phyloP scores from a whole-genome alignment of 2,888 invertebrate species.

The Cabera pusaria region DNA sequence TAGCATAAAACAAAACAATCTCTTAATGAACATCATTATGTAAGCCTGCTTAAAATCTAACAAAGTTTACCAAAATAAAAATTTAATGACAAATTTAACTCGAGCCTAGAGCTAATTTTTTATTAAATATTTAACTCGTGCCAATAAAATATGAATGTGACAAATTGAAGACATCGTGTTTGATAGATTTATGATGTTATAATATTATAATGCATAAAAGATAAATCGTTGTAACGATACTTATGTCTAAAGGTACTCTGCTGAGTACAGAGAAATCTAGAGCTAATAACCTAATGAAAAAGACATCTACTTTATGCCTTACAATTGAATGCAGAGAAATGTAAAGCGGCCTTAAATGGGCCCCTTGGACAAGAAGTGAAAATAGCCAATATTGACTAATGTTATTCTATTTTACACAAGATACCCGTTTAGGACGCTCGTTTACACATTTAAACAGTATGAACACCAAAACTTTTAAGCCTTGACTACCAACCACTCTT shows the following conservation, averaged over 20 bases:
- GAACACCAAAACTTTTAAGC: too few species aligned
- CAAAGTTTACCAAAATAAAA: conserved; percentile 45
- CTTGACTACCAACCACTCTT: too few species aligned
- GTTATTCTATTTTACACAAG: background rate
- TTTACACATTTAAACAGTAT: conserved; percentile 8
- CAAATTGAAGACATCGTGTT: conserved; percentile 57
- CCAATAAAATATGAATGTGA: conserved; percentile 72
- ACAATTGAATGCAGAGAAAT: conserved; percentile 58
- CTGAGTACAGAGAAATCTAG: conserved; percentile 40
- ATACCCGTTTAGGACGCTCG: background rate
- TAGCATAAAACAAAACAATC: conserved; percentile 30
- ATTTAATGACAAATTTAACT: conserved; percentile 49
- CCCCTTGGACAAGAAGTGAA: conserved; percentile 2
- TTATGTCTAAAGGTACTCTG: conserved; percentile 48
- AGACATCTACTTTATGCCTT: conserved; percentile 53
- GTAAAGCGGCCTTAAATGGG: conserved; percentile 12
- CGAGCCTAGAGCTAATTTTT: conserved; percentile 61
- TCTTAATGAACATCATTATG: conserved; percentile 22
- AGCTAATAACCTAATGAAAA: conserved; percentile 38
- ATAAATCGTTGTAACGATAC: conserved; percentile 71
- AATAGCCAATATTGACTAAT: background rate
- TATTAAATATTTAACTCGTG: conserved; percentile 54
- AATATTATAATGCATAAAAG: conserved; percentile 58
- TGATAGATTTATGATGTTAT: conserved; percentile 35
- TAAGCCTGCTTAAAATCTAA: conserved; percentile 34